These are phyloP conservation scores for Copsychus sechellarum DNA, from an alignment of 2,113 vertebrate genomes.

Conservation along the genomic window DNA sequence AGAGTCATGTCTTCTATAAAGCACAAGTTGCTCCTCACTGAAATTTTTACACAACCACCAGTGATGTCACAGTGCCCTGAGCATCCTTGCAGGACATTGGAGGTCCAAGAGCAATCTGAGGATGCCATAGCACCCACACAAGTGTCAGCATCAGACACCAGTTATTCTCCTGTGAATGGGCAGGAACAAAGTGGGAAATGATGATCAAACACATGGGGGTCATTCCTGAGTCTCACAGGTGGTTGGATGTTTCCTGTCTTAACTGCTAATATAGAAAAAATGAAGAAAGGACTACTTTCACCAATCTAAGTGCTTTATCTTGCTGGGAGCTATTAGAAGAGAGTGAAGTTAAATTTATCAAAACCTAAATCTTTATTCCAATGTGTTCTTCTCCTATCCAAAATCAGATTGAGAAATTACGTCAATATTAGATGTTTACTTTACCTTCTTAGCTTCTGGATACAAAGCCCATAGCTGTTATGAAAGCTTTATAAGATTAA, in stretches of 20 bases:
- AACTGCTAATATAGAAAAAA: not conserved
- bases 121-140: too few species aligned
- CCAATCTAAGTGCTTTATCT: not conserved
- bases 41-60: too few species aligned
- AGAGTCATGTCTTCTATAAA: too few species aligned
- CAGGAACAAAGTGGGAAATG: not conserved
- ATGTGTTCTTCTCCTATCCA: not conserved
- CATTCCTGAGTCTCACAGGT: not conserved
- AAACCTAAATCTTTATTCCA: not conserved
- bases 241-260: not conserved
- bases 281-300: not conserved
- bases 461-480: not conserved
- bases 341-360: not conserved
- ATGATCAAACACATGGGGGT: not conserved
- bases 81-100: too few species aligned
- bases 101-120: too few species aligned
- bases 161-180: too few species aligned
- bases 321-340: not conserved
- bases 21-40: too few species aligned
- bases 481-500: not conserved
- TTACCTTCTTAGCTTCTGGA: not conserved
- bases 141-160: too few species aligned
- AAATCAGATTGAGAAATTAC: not conserved
- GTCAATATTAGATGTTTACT: not conserved
- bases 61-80: too few species aligned